Percentiles rank a stretch among this genome's conserved stretches.
Conservation (phyloP, 2,797 vertebrate genomes). For the Oceanodroma leucorhoa region DNA sequence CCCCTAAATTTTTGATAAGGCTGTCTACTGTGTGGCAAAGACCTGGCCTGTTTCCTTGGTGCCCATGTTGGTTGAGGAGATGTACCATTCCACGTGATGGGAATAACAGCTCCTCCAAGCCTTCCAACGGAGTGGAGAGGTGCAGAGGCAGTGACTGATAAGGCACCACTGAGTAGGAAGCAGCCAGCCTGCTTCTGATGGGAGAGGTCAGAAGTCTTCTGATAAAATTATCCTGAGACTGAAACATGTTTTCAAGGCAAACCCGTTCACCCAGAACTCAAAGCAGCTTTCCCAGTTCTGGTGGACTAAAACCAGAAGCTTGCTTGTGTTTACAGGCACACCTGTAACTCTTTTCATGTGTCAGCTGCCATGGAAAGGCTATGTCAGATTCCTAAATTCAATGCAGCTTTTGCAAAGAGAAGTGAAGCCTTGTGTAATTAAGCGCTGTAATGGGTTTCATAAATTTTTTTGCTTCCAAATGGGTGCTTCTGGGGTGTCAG, state of each 20-base stretch:
- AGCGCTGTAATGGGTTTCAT: neutral
- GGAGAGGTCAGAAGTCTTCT: neutral
- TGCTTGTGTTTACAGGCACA: neutral
- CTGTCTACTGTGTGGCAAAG: neutral
- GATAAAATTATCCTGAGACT: neutral
- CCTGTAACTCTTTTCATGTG: neutral
- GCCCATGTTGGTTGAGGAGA: fast-evolving
- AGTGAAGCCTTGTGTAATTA: neutral
- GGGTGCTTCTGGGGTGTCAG: neutral
- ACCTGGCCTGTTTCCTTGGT: neutral
- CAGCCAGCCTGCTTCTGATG: neutral
- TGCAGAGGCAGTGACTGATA: neutral
- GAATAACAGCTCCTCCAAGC: neutral
- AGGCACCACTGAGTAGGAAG: neutral
- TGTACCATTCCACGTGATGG: neutral
- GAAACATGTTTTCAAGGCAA: neutral
- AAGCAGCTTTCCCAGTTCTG: neutral
- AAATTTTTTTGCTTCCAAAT: neutral
- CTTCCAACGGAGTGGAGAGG: neutral
- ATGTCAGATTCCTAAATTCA: neutral
- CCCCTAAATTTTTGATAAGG: neutral
- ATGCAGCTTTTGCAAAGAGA: neutral
- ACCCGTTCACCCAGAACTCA: neutral
- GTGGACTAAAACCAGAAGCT: neutral
- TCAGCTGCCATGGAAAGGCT: neutral